These are phyloP conservation scores for Manacus vitellinus DNA, from an alignment of 2,113 vertebrate genomes.

Conservation along the genomic window DNA sequence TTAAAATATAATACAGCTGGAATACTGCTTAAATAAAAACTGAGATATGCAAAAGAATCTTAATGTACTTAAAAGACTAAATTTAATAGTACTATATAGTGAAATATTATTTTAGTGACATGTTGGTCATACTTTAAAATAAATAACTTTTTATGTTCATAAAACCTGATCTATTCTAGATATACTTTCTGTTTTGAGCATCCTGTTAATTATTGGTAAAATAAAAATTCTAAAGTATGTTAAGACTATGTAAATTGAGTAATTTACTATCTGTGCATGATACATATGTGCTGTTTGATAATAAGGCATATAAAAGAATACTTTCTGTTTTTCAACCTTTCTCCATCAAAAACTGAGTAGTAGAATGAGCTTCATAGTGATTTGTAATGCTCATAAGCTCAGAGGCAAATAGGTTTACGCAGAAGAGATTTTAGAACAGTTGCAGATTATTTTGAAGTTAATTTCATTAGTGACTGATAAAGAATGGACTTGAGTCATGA, in stretches of 20 bases:
- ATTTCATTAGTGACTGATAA: not conserved
- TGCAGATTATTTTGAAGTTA: not conserved
- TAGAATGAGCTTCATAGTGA: not conserved
- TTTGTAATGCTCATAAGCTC: not conserved
- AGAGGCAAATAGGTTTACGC: not conserved
- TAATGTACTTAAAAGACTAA: not conserved
- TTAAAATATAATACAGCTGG: not conserved
- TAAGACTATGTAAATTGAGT: not conserved
- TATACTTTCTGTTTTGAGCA: not conserved
- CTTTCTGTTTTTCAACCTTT: not conserved
- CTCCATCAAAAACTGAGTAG: not conserved
- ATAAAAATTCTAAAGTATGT: not conserved
- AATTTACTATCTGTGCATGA: not conserved
- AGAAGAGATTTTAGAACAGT: not conserved
- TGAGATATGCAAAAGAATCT: not conserved
- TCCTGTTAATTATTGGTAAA: not conserved
- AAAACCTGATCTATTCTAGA: not conserved
- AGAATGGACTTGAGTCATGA: not conserved
- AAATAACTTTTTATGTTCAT: not conserved
- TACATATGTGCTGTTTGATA: not conserved
- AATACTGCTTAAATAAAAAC: not conserved
- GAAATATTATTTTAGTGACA: not conserved
- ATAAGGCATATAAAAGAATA: not conserved
- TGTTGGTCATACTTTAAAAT: not conserved
- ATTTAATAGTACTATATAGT: not conserved